A percentile compares a stretch with the other conserved stretches of the same genome.
Evolutionary conservation across 2,113 vertebrate genomes (phyloP).

Genomic region (Nerophis ophidion): DNA sequence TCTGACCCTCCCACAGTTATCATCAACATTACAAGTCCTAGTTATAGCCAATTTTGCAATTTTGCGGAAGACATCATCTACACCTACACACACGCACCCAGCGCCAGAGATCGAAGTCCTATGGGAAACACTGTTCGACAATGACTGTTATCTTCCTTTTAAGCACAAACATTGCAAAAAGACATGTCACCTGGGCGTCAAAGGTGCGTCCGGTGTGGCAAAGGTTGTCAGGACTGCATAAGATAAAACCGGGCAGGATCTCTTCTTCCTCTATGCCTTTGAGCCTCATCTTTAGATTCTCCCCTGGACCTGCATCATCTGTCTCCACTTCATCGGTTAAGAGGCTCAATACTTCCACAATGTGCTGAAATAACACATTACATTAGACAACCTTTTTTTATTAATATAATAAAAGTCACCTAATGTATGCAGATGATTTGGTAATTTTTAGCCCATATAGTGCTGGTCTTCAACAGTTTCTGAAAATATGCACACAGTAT

Average conservation of each 20-base stretch:
- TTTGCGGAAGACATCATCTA: too few species aligned
- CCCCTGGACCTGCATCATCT: constrained; percentile 88
- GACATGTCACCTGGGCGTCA: constrained; percentile 85
- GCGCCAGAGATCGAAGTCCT: too few species aligned
- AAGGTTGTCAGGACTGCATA: constrained; percentile 94
- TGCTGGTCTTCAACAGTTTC: too few species aligned
- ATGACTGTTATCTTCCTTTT: background rate
- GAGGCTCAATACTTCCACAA: constrained; percentile 93
- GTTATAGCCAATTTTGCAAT: too few species aligned
- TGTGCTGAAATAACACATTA: constrained; percentile 76
- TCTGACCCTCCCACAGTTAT: too few species aligned
- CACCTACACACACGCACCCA: too few species aligned
- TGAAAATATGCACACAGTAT: too few species aligned
- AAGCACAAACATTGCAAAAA: background rate
- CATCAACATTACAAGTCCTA: too few species aligned
- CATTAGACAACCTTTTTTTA: background rate
- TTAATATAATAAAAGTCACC: background rate
- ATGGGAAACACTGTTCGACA: background rate
- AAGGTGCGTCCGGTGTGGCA: constrained; percentile 98
- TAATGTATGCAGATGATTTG: too few species aligned
- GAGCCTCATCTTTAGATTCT: constrained; percentile 95
- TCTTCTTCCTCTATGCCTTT: constrained; percentile 99
- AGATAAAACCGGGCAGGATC: constrained; percentile 97
- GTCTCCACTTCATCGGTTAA: constrained; percentile 98
- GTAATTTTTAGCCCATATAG: too few species aligned